Evolutionary conservation across 2,797 vertebrate genomes (phyloP).

Genomic region (Emys orbicularis): DNA sequence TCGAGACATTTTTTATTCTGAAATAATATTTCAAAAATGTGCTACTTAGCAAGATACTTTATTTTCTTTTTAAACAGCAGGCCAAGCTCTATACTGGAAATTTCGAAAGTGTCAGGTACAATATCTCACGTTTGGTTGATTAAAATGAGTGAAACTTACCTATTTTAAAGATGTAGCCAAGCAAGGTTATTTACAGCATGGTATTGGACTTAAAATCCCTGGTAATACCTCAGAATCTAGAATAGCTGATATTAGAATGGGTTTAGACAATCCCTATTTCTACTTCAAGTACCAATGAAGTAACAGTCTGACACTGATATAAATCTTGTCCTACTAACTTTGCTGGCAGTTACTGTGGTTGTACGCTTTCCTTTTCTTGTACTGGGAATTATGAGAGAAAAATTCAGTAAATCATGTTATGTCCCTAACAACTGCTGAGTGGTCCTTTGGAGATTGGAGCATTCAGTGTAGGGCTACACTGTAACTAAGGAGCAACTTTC

Average conservation of each 20-base stretch:
- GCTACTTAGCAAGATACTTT: background rate
- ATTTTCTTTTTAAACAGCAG: background rate
- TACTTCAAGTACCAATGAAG: background rate
- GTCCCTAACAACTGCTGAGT: background rate
- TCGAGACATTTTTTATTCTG: background rate
- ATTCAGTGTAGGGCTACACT: background rate
- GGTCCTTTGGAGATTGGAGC: background rate
- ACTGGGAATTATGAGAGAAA: background rate
- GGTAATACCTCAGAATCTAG: background rate
- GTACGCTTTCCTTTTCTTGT: background rate
- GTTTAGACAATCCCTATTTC: background rate
- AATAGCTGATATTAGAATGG: background rate
- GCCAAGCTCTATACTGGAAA: background rate
- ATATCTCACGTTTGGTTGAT: background rate
- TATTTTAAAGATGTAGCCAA: background rate
- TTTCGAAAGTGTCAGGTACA: conserved; percentile 9
- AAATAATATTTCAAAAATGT: background rate
- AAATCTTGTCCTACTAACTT: background rate
- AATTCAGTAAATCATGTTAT: background rate
- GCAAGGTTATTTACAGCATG: background rate
- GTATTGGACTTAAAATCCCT: background rate
- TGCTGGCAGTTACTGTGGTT: background rate
- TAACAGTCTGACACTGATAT: background rate
- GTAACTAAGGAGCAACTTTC: background rate
- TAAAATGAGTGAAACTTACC: conserved; percentile 14